Evolutionary conservation across 2,113 vertebrate genomes (phyloP), one percentile per base, ranked within the genome.

Genomic region (Circaetus gallicus): DNA sequence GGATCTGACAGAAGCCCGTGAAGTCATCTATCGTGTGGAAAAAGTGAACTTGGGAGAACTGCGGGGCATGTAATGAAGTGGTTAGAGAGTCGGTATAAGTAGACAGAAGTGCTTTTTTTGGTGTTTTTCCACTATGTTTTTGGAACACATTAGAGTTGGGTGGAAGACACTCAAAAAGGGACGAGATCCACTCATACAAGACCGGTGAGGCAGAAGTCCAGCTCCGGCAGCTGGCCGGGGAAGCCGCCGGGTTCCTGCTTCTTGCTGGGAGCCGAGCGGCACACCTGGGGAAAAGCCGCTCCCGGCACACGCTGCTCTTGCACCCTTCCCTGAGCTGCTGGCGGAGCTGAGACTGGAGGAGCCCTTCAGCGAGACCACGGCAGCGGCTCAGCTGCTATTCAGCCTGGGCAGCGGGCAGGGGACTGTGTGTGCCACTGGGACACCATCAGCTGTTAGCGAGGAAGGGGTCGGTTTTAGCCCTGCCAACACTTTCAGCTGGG

Each of bases 71-170:
- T 72, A 76, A 72, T 85, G 43, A 94, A 94, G 53, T 56, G 18
- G 52, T 89, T 91, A 58, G 47, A 58, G 22, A 69, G 42, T 69
- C 1, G 0, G n/a, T 47, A 8, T 76, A 61, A 93, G 73, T 18
- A 90, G 84, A n/a, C 18, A 61, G n/a, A 90, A 91, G 42, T 76
- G 62, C 12, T 62, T 87, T 91, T 55, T 55, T 71, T 32, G 2
- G 12, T 89, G 26, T 50, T 95, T 94, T 93, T 87, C 87, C 40
- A 47, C 40, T 79, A 25, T 1, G 2, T 59, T 93, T 94, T 94
- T 85, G 56, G 70, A 87, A 87, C 3, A 3, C 0, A 0, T 24
- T 63, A 28, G 36, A 20, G 14, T 66, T 66, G 17, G 3, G 36
- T 40, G 22, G 70, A 78, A 40, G 4, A n/a, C 16, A 61, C 36